A percentile compares a stretch with the other conserved stretches of the same genome.
Evolutionary conservation across 2,797 vertebrate species (phyloP).

Genomic region (Coranthus polyacanthus): DNA sequence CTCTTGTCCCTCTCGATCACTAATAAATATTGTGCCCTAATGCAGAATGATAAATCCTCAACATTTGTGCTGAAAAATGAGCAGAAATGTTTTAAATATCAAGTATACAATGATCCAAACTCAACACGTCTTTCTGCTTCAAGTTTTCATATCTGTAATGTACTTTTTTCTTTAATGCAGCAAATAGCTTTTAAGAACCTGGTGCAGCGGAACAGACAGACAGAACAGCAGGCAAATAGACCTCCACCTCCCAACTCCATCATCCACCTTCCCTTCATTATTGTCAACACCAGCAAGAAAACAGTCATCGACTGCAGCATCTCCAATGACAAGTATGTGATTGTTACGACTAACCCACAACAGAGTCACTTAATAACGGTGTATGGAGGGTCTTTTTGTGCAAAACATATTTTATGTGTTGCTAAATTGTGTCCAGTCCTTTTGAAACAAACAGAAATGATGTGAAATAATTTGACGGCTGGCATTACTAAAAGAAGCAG

Average conservation of each 20-base stretch:
- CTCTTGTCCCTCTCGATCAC: too few species aligned
- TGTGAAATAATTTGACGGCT: not conserved
- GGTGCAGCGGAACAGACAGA: conserved; percentile 95
- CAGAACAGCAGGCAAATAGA: conserved; percentile 93
- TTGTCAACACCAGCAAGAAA: conserved; percentile 99
- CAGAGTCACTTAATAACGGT: too few species aligned
- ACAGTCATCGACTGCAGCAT: conserved; percentile 99
- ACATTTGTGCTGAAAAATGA: not conserved
- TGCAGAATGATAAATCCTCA: not conserved
- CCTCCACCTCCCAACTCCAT: conserved; percentile 95
- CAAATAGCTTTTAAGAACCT: conserved; percentile 99
- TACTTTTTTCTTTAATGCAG: conserved; percentile 77
- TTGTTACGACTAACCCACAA: too few species aligned
- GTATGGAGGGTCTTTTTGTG: too few species aligned
- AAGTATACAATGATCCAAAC: not conserved
- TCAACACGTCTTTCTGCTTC: not conserved
- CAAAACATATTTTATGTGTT: too few species aligned
- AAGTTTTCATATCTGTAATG: conserved; percentile 5
- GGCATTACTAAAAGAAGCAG: not conserved
- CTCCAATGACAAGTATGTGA: conserved; percentile 97
- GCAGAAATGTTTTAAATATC: not conserved
- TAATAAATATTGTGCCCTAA: too few species aligned
- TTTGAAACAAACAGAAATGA: too few species aligned
- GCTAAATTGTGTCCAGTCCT: too few species aligned
- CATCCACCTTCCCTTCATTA: conserved; percentile 98